A percentile compares a stretch with the other conserved stretches of the same genome.
These are phyloP conservation scores for Rhagoletis pomonella DNA, from an alignment of 1,140 invertebrate species.

Conservation along the genomic window DNA sequence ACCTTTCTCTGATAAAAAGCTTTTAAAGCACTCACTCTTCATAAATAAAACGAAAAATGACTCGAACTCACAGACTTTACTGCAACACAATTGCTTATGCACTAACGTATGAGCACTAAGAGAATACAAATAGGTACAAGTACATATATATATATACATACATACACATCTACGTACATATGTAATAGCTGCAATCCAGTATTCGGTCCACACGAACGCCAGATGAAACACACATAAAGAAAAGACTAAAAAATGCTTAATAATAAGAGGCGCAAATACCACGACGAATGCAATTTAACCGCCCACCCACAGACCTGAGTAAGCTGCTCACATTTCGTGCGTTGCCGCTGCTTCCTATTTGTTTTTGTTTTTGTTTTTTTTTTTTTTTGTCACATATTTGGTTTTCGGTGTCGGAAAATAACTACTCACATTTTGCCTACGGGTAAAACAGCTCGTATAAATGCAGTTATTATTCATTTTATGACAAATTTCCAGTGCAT, in stretches of 20 bases:
- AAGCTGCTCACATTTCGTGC: slow-evolving; percentile 20
- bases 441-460: slow-evolving; percentile 49
- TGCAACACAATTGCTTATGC: slow-evolving; percentile 7
- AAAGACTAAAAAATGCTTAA: neutral
- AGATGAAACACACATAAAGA: neutral
- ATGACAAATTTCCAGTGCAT: slow-evolving; percentile 49
- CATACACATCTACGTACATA: neutral
- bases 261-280: slow-evolving; percentile 45
- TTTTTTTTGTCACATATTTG: neutral
- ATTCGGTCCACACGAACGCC: neutral
- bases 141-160: neutral
- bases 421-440: slow-evolving; percentile 47
- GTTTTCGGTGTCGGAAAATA: neutral
- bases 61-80: slow-evolving; percentile 17
- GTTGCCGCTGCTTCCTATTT: slow-evolving; percentile 19
- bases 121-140: neutral
- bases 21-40: slow-evolving; percentile 44
- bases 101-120: neutral
- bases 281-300: slow-evolving; percentile 28
- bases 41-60: slow-evolving; percentile 5
- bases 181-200: neutral
- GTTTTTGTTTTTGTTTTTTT: slow-evolving; percentile 14
- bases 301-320: slow-evolving; percentile 15
- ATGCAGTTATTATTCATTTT: slow-evolving; percentile 53
- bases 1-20: slow-evolving; percentile 28